Evolutionary conservation across 2,797 vertebrate species (phyloP).

Genomic region (Sebastolobus alascanus): DNA sequence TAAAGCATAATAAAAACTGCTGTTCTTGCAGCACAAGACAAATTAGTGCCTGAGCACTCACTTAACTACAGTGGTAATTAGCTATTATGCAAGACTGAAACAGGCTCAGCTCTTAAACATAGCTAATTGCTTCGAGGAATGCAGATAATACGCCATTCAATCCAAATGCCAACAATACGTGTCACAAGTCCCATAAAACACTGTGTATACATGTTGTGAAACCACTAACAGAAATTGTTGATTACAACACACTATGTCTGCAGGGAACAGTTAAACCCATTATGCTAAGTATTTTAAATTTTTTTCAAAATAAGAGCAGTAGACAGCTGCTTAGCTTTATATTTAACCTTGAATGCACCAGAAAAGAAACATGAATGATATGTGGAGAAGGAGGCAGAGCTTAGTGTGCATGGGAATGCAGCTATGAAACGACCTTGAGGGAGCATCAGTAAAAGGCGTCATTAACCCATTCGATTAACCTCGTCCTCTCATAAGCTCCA

Average conservation of each 20-base stretch:
- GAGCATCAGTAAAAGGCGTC: conserved; percentile 78
- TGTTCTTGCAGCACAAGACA: conserved; percentile 21
- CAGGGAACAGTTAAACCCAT: conserved; percentile 4
- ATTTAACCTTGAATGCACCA: conserved; percentile 63
- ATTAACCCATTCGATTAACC: conserved; percentile 82
- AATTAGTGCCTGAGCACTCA: conserved; percentile 51
- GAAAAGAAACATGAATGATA: conserved; percentile 35
- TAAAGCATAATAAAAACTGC: conserved; percentile 24
- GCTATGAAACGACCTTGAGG: conserved; percentile 72
- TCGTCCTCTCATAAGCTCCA: conserved; percentile 68
- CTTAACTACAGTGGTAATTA: conserved; percentile 63
- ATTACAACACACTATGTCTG: conserved; percentile 17
- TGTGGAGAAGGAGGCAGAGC: conserved; percentile 1
- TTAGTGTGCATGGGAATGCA: conserved; percentile 45
- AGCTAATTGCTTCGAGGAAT: conserved; percentile 69
- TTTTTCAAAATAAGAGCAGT: conserved; percentile 11
- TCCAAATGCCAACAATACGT: conserved; percentile 48
- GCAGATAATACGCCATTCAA: conserved; percentile 62
- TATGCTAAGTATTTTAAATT: conserved; percentile 12
- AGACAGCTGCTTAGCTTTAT: conserved; percentile 36
- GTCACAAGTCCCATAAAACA: conserved; percentile 56
- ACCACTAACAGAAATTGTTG: conserved; percentile 35
- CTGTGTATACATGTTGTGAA: conserved; percentile 52
- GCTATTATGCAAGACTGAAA: conserved; percentile 45
- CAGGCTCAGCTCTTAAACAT: conserved; percentile 46